Evolutionary conservation across 2,888 invertebrate species (phyloP), one percentile per base, ranked within the genome.

Genomic region (Pseudanteris insignis): DNA sequence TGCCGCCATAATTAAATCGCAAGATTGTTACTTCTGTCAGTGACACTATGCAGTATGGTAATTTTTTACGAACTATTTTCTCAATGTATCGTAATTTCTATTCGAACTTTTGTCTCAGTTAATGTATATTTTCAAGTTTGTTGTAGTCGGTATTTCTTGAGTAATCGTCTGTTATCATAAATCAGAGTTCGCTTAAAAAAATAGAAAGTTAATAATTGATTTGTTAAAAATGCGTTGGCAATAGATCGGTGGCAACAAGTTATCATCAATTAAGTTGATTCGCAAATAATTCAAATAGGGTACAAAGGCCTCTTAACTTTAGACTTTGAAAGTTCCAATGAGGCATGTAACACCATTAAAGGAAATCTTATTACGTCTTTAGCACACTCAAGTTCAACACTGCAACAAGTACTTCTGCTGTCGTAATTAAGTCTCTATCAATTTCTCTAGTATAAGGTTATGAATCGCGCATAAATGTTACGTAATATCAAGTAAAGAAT

Each of bases 321-420:
- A 72, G 70, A 77, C 78, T 78, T 76, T 70, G 70, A 72, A 77
- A 79, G 76, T 78, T 72, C 74, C 79, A 79, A 79, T 79, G 79
- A 79, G 79, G 76, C 79, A 76, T 79, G 75, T 79, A 79, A 78
- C 72, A 76, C 77, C 78, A 78, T 79, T 79, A 78, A 76, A 77
- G 76, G 71, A 70, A 78, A 79, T 78, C 78, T 79, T 77, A 77
- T 79, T 79, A 78, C 73, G 72, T 67, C 73, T 71, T 67, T 74
- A 70, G 70, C 70, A 67, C 69, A 67, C 68, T 65, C 69, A 58
- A 66, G 54, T 55, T 50, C 50, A 61, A 67, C 67, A 60, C 73
- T 68, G 74, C 76, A 75, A 75, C 75, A 73, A 75, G 76, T 75
- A 74, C 65, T 66, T 67, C 70, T 63, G 67, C 70, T 70, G 69